Percentiles rank a stretch among this genome's conserved stretches.
Conservation (phyloP, 1,140 invertebrate genomes). For the Platorchestia sp. region DNA sequence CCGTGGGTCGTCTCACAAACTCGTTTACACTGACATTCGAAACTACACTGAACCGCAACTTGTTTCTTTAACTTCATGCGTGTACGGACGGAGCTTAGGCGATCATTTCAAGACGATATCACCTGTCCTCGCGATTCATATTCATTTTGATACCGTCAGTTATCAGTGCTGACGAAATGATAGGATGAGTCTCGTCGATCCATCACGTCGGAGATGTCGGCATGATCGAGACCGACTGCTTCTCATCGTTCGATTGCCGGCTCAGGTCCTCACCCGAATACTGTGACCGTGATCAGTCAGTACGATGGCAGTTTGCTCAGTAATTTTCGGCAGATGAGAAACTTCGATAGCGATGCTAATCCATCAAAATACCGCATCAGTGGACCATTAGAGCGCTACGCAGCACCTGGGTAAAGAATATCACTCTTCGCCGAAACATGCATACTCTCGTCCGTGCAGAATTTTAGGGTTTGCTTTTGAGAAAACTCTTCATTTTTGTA, state of each 20-base stretch:
- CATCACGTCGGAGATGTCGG: slow-evolving; percentile 26
- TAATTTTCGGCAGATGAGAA: slow-evolving; percentile 12
- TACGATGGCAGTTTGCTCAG: not conserved
- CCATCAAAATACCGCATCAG: slow-evolving; percentile 42
- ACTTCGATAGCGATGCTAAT: not conserved
- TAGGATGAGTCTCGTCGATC: not conserved
- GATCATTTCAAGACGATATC: not conserved
- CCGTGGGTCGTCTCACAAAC: not conserved
- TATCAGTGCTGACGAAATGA: slow-evolving; percentile 19
- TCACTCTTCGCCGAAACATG: not conserved
- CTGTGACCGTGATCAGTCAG: slow-evolving; percentile 30
- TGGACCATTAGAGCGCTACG: not conserved
- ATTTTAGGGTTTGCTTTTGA: not conserved
- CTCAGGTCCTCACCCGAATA: not conserved
- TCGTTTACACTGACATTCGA: not conserved
- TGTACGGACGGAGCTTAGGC: not conserved
- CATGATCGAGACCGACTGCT: slow-evolving; percentile 13
- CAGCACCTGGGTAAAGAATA: slow-evolving; percentile 3
- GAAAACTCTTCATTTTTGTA: not conserved
- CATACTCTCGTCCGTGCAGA: not conserved
- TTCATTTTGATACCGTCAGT: slow-evolving; percentile 17
- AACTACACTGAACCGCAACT: not conserved
- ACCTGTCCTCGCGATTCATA: not conserved
- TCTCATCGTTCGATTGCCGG: slow-evolving; percentile 1
- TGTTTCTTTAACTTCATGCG: not conserved